These are phyloP conservation scores for Epiblema foenella DNA, from an alignment of 2,888 invertebrate genomes.

Conservation along the genomic window DNA sequence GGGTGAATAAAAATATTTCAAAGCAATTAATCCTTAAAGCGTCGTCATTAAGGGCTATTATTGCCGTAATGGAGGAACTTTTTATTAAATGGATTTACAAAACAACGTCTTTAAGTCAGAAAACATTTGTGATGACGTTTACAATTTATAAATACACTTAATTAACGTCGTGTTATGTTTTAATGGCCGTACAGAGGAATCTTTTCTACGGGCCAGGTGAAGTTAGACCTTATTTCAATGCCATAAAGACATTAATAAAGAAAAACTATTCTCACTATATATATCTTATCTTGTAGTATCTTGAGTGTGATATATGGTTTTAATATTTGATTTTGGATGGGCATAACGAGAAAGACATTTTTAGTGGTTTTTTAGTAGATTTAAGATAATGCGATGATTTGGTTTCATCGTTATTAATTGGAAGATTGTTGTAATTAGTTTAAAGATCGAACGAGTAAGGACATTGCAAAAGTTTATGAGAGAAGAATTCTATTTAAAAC, in stretches of 20 bases:
- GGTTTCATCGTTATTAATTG: not conserved
- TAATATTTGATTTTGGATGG: too few species aligned
- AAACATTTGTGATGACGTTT: conserved; percentile 4
- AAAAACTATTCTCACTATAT: too few species aligned
- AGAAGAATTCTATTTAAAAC: too few species aligned
- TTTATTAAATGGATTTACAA: conserved; percentile 5
- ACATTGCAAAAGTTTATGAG: too few species aligned
- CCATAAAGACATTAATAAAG: too few species aligned
- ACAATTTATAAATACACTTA: conserved; percentile 20
- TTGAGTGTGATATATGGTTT: not conserved
- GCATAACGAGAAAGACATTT: not conserved
- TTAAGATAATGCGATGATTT: not conserved
- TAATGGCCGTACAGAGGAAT: not conserved
- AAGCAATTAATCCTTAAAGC: conserved; percentile 62
- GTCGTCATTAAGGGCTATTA: conserved; percentile 62
- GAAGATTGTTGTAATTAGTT: not conserved
- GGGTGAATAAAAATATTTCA: conserved; percentile 53
- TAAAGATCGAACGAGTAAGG: too few species aligned
- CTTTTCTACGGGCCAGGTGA: too few species aligned
- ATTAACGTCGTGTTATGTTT: conserved; percentile 2
- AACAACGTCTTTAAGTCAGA: not conserved
- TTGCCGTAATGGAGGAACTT: conserved; percentile 31
- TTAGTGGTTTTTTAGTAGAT: not conserved
- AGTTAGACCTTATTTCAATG: too few species aligned
- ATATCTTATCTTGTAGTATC: not conserved